Conservation (phyloP, 1,140 invertebrate genomes). For the Meloidogyne floridensis region DNA sequence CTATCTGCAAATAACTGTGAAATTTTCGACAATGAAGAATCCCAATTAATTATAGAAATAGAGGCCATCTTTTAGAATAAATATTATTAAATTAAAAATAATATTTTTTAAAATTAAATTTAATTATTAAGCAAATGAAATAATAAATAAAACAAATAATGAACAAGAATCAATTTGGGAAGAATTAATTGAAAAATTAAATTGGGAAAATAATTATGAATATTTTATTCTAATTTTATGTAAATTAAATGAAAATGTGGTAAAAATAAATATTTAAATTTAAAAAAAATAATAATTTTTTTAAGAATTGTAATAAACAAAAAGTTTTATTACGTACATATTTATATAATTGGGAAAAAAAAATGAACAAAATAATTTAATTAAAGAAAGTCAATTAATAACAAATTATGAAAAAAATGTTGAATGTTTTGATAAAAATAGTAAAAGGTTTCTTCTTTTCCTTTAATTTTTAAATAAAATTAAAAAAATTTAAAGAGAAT, state of each 20-base stretch:
- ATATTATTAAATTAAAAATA: too few relatives aligned
- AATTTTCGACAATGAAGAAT: too few relatives aligned
- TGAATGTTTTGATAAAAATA: background rate
- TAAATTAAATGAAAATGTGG: background rate
- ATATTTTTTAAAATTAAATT: background rate
- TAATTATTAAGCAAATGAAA: background rate
- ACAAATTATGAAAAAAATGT: constrained; percentile 4
- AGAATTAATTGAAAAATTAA: constrained; percentile 4
- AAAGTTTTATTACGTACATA: constrained; percentile 2
- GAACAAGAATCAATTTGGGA: background rate
- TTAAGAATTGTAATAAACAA: constrained; percentile 10
- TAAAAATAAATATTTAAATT: background rate
- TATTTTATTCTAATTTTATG: constrained; percentile 10
- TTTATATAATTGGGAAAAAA: background rate
- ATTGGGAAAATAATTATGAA: background rate
- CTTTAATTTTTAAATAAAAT: background rate
- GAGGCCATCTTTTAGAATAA: too few relatives aligned
- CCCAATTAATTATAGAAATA: too few relatives aligned
- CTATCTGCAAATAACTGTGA: too few relatives aligned
- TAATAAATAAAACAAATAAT: background rate
- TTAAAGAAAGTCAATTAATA: constrained; percentile 1
- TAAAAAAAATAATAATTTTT: constrained; percentile 6
- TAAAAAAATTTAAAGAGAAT: background rate
- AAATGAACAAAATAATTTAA: constrained; percentile 1
- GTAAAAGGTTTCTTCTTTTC: background rate